Conservation (phyloP, 2,797 vertebrate genomes). For the Zenarchopterus dispar region DNA sequence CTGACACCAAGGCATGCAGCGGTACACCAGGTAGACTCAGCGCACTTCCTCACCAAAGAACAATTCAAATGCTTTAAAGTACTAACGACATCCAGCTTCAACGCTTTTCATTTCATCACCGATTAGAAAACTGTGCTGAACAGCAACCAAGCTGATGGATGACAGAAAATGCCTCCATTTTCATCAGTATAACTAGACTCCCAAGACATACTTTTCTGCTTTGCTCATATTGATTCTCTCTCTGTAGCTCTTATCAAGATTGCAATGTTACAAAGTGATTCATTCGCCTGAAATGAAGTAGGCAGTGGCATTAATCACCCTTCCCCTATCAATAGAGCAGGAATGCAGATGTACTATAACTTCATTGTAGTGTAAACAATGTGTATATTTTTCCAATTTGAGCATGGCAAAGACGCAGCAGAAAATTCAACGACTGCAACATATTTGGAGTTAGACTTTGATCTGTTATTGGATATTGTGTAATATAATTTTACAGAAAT, state of each 20-base stretch:
- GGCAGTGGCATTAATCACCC: slow-evolving; percentile 78
- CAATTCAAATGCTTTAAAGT: slow-evolving; percentile 40
- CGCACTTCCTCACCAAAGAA: slow-evolving; percentile 25
- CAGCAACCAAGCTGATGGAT: slow-evolving; percentile 67
- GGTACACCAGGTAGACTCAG: slow-evolving; percentile 27
- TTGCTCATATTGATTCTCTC: slow-evolving; percentile 76
- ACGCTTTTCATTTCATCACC: slow-evolving; percentile 50
- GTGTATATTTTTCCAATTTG: background rate
- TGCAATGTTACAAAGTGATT: slow-evolving; percentile 76
- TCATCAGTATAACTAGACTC: slow-evolving; percentile 71
- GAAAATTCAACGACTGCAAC: too few relatives aligned
- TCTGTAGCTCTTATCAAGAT: slow-evolving; percentile 82
- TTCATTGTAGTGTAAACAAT: slow-evolving; percentile 58
- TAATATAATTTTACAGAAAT: too few relatives aligned
- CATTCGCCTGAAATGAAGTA: slow-evolving; percentile 71
- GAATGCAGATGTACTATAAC: slow-evolving; percentile 57
- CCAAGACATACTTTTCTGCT: slow-evolving; percentile 68
- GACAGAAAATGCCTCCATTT: slow-evolving; percentile 70
- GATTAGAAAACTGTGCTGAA: slow-evolving; percentile 67
- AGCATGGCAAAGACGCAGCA: too few relatives aligned
- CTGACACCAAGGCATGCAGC: slow-evolving; percentile 18
- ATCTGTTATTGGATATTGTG: too few relatives aligned
- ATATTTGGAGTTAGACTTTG: too few relatives aligned
- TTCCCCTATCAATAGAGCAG: slow-evolving; percentile 69
- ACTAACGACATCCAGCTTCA: slow-evolving; percentile 52